A percentile compares a stretch with the other conserved stretches of the same genome.
Evolutionary conservation across 2,888 invertebrate species (phyloP).

Genomic region (Charanyca ferruginea): DNA sequence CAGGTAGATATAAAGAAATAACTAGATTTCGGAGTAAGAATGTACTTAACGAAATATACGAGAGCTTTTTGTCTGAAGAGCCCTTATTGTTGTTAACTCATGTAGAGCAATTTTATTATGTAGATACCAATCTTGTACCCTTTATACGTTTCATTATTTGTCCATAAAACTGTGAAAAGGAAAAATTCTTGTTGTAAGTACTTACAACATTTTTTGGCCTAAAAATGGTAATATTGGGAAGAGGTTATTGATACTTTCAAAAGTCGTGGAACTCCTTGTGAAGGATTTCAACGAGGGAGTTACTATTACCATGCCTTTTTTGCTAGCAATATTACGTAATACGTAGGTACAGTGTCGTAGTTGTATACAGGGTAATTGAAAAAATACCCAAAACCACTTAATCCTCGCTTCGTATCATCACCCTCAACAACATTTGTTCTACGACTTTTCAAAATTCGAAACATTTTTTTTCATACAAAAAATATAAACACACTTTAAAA

Average conservation of each 20-base stretch:
- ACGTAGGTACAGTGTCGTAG: no score
- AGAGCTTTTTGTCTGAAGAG: slow-evolving; percentile 14
- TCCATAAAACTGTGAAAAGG: slow-evolving; percentile 14
- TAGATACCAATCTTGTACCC: slow-evolving; percentile 11
- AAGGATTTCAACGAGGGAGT: not conserved
- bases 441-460: no score
- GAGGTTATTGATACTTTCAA: not conserved
- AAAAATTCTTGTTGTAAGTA: slow-evolving; percentile 3
- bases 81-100: slow-evolving; percentile 43
- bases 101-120: slow-evolving; percentile 29
- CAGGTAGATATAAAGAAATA: not conserved
- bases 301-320: not conserved
- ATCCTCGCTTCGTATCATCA: no score
- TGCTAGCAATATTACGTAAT: not conserved
- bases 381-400: no score
- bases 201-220: not conserved
- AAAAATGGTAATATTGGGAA: not conserved
- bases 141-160: slow-evolving; percentile 15
- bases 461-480: no score
- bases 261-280: not conserved
- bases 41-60: not conserved
- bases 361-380: no score
- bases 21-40: slow-evolving; percentile 10
- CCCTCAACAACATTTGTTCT: no score
- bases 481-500: no score